A percentile compares a stretch with the other conserved stretches of the same genome.
These are phyloP conservation scores for Andricus curvator DNA, from an alignment of 2,888 invertebrate genomes.

Conservation along the genomic window DNA sequence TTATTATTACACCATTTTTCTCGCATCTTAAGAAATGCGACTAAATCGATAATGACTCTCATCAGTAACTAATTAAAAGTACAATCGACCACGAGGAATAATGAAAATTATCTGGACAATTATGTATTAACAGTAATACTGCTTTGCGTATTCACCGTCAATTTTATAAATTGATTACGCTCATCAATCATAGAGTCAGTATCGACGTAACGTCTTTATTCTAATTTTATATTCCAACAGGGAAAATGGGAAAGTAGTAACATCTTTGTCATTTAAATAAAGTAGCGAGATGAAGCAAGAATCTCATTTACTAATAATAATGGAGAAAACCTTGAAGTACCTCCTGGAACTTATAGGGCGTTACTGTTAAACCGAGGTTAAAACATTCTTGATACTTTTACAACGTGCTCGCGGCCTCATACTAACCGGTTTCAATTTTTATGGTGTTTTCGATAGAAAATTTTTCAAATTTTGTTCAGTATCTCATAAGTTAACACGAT, in stretches of 20 bases:
- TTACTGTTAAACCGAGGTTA: conserved; percentile 29
- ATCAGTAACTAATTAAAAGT: conserved; percentile 27
- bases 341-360: conserved; percentile 24
- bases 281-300: conserved; percentile 6
- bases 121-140: conserved; percentile 9
- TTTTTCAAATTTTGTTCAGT: neutral
- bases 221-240: neutral
- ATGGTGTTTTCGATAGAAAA: conserved; percentile 2
- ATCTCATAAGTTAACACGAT: neutral
- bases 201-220: conserved; percentile 8
- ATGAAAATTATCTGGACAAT: conserved; percentile 31
- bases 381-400: conserved; percentile 31
- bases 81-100: neutral
- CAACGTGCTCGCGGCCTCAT: conserved; percentile 9
- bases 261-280: conserved; percentile 31
- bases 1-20: conserved; percentile 4
- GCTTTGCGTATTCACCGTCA: neutral
- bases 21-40: neutral
- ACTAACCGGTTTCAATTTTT: conserved; percentile 14
- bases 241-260: conserved; percentile 20
- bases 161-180: conserved; percentile 33
- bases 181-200: conserved; percentile 31
- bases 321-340: conserved; percentile 34
- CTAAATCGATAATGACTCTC: conserved; percentile 5
- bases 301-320: conserved; percentile 35